phyloP scores from a whole-genome alignment of 2,797 vertebrate genomes.

The Chloroceryle inda region DNA sequence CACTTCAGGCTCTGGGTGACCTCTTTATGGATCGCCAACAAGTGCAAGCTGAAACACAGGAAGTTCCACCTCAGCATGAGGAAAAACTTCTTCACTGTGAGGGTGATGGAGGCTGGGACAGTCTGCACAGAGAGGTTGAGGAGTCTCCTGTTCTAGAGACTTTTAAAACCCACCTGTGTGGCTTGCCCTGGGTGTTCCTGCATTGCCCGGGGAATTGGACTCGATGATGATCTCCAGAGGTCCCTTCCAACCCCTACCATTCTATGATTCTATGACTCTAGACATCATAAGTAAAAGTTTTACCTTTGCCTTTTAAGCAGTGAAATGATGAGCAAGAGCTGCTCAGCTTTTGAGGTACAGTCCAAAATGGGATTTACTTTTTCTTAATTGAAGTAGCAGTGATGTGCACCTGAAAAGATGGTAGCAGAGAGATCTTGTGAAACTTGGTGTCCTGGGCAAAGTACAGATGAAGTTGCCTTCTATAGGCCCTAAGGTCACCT shows the following conservation, averaged over 20 bases:
- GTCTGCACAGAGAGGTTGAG: no score
- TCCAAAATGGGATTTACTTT: background rate
- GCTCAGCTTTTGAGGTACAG: background rate
- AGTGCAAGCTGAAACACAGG: background rate
- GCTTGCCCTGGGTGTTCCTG: no score
- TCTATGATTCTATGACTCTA: background rate
- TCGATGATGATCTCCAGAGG: no score
- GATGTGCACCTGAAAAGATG: background rate
- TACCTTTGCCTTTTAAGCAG: background rate
- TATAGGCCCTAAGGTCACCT: background rate
- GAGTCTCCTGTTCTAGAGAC: no score
- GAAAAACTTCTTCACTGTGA: no score
- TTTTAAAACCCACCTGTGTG: no score
- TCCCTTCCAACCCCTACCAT: no score
- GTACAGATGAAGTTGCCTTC: background rate
- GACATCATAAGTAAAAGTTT: background rate
- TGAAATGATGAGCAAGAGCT: background rate
- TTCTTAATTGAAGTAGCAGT: background rate
- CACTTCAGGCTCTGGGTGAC: background rate
- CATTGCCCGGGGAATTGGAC: no score
- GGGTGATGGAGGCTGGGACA: no score
- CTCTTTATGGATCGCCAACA: background rate
- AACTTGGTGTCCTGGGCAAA: background rate
- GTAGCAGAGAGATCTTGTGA: background rate
- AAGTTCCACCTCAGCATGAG: no score